Base-by-base conservation (phyloP, 2,797 vertebrate genomes). In the Leptoclinus maculatus region DNA sequence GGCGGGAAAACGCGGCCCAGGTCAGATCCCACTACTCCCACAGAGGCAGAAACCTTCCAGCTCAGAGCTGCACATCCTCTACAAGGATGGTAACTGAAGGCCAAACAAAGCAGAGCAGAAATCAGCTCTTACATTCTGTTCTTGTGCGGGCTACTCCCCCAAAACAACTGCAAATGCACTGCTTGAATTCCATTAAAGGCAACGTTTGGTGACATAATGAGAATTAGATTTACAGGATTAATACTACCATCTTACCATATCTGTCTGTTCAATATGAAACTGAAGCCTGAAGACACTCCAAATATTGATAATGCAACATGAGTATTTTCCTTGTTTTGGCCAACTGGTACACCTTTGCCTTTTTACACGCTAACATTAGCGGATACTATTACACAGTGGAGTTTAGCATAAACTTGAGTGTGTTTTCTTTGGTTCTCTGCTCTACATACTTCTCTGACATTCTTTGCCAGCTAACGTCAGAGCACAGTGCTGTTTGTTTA, bases 1-100 rank as follows among this genome's bases (percentile, higher is more conserved):
- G 81, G 83, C 75, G 81, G 83, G 76, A 87, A 90, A 88, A 88
- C 62, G 39, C 73, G 74, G 72, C 80, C 78, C 49, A 80, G 25
- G 23, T 82, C 73, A 81, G 51, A 81, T 41, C 9, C 68, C 64
- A 29, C 64, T 49, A 49, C 84, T 79, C 86, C 83, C 81, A 70
- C 82, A 73, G 77, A 79, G 66, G 71, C 67, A 64, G 36, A 74
- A 17, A 9, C 23, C 66, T 79, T 70, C 76, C 79, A 74, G 60
- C 70, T 72, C 60, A 39, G 79, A 84, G 74, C 71, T 71, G 70
- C 66, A 86, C 2, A 56, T 77, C 77, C 74, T 90, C 83, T 54
- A 49, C 59, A 36, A 56, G 66, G 71, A 71, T 4, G 60, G 36
- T 25, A 70, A 57, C 67, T 21, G 29, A 86, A 78, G 53, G 86